Evolutionary conservation across 2,888 invertebrate species (phyloP).

Genomic region (Periphyllus acericola): DNA sequence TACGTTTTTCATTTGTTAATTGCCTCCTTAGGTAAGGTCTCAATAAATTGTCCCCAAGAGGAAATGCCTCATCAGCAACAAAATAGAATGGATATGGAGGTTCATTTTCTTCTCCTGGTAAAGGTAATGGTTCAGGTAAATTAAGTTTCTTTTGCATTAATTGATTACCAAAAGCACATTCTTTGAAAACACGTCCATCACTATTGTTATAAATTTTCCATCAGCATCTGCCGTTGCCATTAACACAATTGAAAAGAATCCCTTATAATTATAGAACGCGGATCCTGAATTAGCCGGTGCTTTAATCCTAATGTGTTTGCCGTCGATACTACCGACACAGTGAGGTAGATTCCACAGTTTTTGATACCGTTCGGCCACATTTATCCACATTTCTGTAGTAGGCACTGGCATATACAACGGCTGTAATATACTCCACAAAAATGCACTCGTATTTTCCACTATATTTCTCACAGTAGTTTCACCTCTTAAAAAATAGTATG

Average conservation of each 20-base stretch:
- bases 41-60: not conserved
- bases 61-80: constrained; percentile 14
- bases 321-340: constrained; percentile 12
- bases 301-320: constrained; percentile 1
- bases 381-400: not conserved
- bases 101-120: constrained; percentile 7
- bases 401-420: not conserved
- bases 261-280: constrained; percentile 14
- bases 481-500: constrained; percentile 20
- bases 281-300: constrained; percentile 11
- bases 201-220: constrained; percentile 10
- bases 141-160: not conserved
- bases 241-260: constrained; percentile 6
- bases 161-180: not conserved
- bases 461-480: not conserved
- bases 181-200: not conserved
- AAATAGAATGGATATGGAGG: constrained; percentile 8
- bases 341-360: constrained; percentile 3
- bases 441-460: not conserved
- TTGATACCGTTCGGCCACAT: not conserved
- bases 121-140: not conserved
- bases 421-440: not conserved
- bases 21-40: constrained; percentile 5
- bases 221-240: constrained; percentile 18
- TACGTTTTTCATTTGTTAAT: not conserved